Conservation (phyloP, 2,113 vertebrate genomes). For the Prionailurus bengalensis region DNA sequence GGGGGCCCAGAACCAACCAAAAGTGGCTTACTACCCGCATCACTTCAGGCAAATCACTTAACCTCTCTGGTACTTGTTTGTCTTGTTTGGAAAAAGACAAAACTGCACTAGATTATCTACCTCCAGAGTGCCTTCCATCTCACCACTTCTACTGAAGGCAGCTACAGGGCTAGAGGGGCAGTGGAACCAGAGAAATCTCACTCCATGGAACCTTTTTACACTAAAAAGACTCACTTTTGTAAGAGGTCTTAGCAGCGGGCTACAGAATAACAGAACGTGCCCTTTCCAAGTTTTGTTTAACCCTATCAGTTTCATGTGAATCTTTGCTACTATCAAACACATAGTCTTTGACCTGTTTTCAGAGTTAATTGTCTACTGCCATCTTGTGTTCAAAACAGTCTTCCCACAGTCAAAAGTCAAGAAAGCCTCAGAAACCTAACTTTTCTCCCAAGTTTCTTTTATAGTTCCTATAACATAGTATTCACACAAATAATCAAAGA, state of each 20-base stretch:
- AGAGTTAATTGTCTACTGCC: constrained; percentile 68
- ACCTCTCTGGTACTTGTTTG: neutral
- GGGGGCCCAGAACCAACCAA: too few relatives aligned
- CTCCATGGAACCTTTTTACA: neutral
- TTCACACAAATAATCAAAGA: neutral
- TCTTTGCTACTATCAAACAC: neutral
- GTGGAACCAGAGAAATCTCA: neutral
- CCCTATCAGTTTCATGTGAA: neutral
- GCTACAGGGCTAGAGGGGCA: neutral
- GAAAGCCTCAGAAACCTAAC: neutral
- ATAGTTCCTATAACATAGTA: neutral
- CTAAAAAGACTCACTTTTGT: neutral
- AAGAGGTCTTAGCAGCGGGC: neutral
- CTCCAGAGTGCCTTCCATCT: neutral
- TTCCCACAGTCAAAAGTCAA: neutral
- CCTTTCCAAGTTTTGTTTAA: neutral
- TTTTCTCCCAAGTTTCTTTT: neutral
- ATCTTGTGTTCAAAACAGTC: constrained; percentile 77
- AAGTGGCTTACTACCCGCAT: neutral
- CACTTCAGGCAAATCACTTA: neutral
- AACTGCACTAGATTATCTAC: neutral
- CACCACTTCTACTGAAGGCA: neutral
- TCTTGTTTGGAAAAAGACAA: neutral
- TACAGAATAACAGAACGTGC: neutral
- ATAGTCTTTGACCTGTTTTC: neutral